Percentiles rank a stretch among this genome's conserved stretches.
Conservation (phyloP, 2,113 vertebrate genomes). For the Prionailurus viverrinus region DNA sequence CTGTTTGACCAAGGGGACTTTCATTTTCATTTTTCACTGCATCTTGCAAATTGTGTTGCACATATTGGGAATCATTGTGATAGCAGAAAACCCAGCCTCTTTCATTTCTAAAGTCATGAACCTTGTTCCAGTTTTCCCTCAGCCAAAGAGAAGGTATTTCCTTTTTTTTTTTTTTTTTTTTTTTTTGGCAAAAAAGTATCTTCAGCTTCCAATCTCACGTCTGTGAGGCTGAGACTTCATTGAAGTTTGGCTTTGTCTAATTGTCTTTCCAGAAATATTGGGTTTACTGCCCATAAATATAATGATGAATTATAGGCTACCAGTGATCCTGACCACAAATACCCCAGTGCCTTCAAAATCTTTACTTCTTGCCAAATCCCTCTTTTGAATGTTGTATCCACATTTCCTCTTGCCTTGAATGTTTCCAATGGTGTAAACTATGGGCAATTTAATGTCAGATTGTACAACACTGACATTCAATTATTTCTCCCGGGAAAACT, state of each 20-base stretch:
- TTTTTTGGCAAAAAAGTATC: not conserved
- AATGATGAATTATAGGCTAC: not conserved
- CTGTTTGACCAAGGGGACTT: not conserved
- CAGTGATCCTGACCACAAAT: not conserved
- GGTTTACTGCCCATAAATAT: not conserved
- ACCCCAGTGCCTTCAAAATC: not conserved
- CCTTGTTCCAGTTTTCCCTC: not conserved
- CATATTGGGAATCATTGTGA: not conserved
- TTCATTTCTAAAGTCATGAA: not conserved
- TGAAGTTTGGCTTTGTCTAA: not conserved
- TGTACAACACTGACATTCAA: not conserved
- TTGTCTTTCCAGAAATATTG: not conserved
- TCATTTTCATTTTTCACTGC: not conserved
- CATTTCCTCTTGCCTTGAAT: not conserved
- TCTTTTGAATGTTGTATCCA: not conserved
- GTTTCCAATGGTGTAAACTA: not conserved
- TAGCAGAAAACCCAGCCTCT: not conserved
- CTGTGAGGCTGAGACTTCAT: not conserved
- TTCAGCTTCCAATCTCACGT: not conserved
- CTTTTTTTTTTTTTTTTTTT: not conserved
- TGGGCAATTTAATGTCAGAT: not conserved
- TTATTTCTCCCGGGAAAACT: not conserved
- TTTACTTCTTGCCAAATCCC: not conserved
- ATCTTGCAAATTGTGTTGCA: not conserved
- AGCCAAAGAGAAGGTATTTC: not conserved